phyloP scores from a whole-genome alignment of 2,888 invertebrate genomes.

The Troglohyphantes excavatus region DNA sequence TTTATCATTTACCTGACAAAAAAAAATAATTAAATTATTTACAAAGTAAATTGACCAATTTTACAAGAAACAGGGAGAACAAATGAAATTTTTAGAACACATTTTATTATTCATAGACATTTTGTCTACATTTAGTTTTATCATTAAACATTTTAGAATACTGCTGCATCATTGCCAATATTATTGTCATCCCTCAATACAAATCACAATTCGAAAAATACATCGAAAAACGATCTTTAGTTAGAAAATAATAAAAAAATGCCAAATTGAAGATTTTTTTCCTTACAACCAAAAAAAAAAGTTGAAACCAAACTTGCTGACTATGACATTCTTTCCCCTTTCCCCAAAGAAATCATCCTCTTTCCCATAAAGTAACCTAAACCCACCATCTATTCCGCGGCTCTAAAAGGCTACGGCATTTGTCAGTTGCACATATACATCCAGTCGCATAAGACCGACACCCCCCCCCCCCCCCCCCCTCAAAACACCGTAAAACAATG shows the following conservation, averaged over 20 bases:
- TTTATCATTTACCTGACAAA: no score
- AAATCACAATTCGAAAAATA: not conserved
- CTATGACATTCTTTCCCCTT: not conserved
- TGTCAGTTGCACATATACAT: not conserved
- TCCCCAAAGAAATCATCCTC: not conserved
- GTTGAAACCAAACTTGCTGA: not conserved
- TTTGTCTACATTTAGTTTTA: no score
- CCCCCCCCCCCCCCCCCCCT: not conserved
- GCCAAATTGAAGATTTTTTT: not conserved
- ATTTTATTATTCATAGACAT: no score
- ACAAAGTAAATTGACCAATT: no score
- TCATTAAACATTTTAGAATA: no score
- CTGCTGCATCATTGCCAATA: no score
- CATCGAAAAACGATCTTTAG: not conserved
- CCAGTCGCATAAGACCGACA: not conserved
- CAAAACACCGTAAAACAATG: slow-evolving; percentile 59
- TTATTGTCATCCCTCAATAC: not conserved
- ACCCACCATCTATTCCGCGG: not conserved
- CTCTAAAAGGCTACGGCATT: not conserved
- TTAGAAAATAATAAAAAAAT: no score
- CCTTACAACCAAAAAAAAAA: not conserved
- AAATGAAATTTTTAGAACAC: no score
- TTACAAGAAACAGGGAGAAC: no score
- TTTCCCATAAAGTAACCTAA: not conserved
- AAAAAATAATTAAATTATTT: no score